phyloP scores from a whole-genome alignment of 2,888 invertebrate species.

The Gnatocerus cornutus region DNA sequence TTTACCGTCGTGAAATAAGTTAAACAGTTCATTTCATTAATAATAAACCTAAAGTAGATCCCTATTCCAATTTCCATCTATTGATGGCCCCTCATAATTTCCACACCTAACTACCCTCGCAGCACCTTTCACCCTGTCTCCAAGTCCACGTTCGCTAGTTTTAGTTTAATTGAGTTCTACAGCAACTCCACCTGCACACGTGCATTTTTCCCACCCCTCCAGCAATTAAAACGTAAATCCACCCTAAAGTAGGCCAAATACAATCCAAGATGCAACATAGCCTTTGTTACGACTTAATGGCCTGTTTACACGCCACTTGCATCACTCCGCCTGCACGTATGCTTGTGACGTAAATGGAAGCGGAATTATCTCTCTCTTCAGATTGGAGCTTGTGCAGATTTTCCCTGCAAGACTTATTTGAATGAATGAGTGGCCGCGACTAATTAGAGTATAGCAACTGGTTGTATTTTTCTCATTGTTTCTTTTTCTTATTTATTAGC shows the following conservation, averaged over 20 bases:
- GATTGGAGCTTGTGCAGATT: neutral
- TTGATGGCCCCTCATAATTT: too few species aligned
- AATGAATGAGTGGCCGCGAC: too few species aligned
- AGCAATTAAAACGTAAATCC: constrained; percentile 19
- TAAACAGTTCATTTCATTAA: too few species aligned
- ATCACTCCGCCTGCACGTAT: constrained; percentile 21
- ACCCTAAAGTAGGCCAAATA: constrained; percentile 6
- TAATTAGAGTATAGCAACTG: too few species aligned
- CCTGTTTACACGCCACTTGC: constrained; percentile 31
- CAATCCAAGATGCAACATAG: neutral
- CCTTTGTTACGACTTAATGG: constrained; percentile 14
- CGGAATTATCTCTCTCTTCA: constrained; percentile 11
- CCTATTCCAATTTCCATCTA: too few species aligned
- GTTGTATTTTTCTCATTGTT: too few species aligned
- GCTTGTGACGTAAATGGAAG: constrained; percentile 26
- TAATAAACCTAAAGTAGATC: too few species aligned
- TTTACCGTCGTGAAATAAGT: too few species aligned
- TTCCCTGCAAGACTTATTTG: neutral
- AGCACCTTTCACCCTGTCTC: neutral
- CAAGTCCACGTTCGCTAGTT: constrained; percentile 1
- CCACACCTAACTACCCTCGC: neutral
- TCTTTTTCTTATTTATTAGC: neutral
- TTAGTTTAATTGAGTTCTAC: constrained; percentile 21
- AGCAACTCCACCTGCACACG: neutral
- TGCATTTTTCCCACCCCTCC: neutral